These are phyloP conservation scores for Zosterops pallidus DNA, from an alignment of 2,113 vertebrate genomes.

Conservation along the genomic window DNA sequence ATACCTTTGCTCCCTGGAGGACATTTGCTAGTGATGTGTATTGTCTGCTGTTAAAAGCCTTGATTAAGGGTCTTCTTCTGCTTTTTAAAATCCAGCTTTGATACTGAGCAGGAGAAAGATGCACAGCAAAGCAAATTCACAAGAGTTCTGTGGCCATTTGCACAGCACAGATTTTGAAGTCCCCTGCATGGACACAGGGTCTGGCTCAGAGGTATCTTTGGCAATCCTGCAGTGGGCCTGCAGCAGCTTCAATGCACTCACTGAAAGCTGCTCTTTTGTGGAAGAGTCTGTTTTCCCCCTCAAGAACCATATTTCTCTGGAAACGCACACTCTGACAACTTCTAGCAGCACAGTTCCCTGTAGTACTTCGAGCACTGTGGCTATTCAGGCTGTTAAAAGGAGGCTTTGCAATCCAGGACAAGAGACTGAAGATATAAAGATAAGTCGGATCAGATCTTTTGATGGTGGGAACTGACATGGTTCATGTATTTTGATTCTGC, in stretches of 20 bases:
- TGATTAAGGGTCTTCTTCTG: not conserved
- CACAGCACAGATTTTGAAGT: too few species aligned
- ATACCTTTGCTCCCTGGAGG: not conserved
- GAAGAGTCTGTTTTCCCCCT: not conserved
- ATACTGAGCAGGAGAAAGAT: not conserved
- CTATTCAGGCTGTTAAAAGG: not conserved
- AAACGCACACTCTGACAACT: not conserved
- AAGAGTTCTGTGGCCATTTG: not conserved
- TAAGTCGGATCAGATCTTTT: not conserved
- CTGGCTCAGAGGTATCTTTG: not conserved
- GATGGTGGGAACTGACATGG: not conserved
- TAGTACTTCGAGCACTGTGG: not conserved
- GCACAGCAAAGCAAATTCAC: not conserved
- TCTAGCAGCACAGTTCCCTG: not conserved
- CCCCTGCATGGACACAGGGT: fast-evolving
- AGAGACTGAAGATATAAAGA: not conserved
- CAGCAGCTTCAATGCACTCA: not conserved
- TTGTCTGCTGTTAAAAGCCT: not conserved
- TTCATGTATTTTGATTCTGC: not conserved
- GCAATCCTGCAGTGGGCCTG: not conserved
- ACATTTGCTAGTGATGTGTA: not conserved
- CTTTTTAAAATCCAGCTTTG: not conserved
- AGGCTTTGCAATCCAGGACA: not conserved
- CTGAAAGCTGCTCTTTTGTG: fast-evolving
- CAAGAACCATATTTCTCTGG: not conserved